Evolutionary conservation across 1,140 invertebrate genomes (phyloP).

Genomic region (Anadara kagoshimensis): DNA sequence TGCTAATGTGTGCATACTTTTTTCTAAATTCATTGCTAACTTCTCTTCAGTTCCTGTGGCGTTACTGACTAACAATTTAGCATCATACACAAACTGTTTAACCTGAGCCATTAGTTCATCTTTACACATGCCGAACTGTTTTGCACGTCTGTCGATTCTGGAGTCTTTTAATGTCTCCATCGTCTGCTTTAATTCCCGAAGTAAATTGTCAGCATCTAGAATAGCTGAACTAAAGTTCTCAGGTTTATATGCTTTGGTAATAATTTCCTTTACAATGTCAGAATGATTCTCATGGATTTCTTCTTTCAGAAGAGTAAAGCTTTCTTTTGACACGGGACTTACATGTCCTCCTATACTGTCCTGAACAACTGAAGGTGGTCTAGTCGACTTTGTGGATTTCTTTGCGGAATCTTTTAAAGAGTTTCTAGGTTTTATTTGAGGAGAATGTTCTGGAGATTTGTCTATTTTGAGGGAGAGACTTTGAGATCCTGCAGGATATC

Average conservation of each 20-base stretch:
- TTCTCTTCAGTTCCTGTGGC: slow-evolving; percentile 79
- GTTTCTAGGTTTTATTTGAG: slow-evolving; percentile 1
- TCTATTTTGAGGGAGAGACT: slow-evolving; percentile 10
- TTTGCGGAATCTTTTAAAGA: slow-evolving; percentile 6
- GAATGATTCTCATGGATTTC: slow-evolving; percentile 51
- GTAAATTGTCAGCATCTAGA: slow-evolving; percentile 61
- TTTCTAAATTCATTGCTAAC: slow-evolving; percentile 76
- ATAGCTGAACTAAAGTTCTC: slow-evolving; percentile 54
- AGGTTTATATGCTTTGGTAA: slow-evolving; percentile 53
- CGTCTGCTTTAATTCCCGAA: slow-evolving; percentile 61
- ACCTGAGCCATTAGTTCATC: slow-evolving; percentile 87
- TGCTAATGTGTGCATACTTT: slow-evolving; percentile 66
- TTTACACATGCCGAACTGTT: slow-evolving; percentile 75
- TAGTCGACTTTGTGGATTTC: slow-evolving; percentile 1
- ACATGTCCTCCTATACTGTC: slow-evolving; percentile 7
- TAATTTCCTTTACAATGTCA: slow-evolving; percentile 55
- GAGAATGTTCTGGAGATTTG: not conserved
- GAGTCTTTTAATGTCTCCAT: slow-evolving; percentile 60
- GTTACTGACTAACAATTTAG: slow-evolving; percentile 87
- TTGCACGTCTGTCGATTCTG: slow-evolving; percentile 51
- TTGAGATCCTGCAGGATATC: slow-evolving; percentile 12
- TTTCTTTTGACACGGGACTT: slow-evolving; percentile 52
- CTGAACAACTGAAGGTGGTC: slow-evolving; percentile 19
- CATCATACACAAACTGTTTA: slow-evolving; percentile 86
- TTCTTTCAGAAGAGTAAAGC: slow-evolving; percentile 55